Evolutionary conservation across 2,113 vertebrate genomes (phyloP), one percentile per base, ranked within the genome.

Genomic region (Bujurquina vittata): DNA sequence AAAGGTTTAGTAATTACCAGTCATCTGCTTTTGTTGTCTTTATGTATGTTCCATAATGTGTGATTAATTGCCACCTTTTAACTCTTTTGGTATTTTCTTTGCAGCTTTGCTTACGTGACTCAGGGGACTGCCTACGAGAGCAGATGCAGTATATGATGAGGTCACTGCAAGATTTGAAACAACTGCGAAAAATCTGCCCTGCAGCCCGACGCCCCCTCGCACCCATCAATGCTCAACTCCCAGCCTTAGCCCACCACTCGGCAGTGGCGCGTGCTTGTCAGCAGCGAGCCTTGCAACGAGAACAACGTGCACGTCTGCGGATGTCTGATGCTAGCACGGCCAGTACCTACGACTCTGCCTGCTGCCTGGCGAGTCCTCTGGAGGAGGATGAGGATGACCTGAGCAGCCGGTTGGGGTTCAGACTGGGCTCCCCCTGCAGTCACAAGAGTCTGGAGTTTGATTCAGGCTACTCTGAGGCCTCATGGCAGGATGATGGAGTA

Each of bases 401-500:
- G 0, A 91, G 84, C 1, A 88, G 79, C 15, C 57, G 69, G 20
- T 61, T 90, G 59, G 87, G 83, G 2, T 15, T 91, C 7, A 92
- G 95, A 4, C 15, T 93, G 61, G 93, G 94, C 7, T 95, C 95
- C 1, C 96, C 96, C 3, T 95, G 95, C 92, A 97, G 96, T 17
- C 96, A 96, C 26, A 96, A 97, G 52, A 96, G 96, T 54, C 87
- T 98, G 89, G 97, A 99, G 91, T 97, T 97, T 40, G 98, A 99
- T 88, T 99, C 98, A 0, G 98, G 98, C 9, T 99, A 98, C 88
- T 99, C 98, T 0, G 97, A 98, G 88, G 96, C 97, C 0, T 99
- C 97, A 0, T 97, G 98, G 97, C 95, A 92, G 84, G 97, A 99
- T 5, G 97, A 99, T 20, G 96, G 95, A 2, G 93, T 91, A 2